Base-by-base conservation (phyloP, 2,113 vertebrate genomes). In the Austrofundulus limnaeus region DNA sequence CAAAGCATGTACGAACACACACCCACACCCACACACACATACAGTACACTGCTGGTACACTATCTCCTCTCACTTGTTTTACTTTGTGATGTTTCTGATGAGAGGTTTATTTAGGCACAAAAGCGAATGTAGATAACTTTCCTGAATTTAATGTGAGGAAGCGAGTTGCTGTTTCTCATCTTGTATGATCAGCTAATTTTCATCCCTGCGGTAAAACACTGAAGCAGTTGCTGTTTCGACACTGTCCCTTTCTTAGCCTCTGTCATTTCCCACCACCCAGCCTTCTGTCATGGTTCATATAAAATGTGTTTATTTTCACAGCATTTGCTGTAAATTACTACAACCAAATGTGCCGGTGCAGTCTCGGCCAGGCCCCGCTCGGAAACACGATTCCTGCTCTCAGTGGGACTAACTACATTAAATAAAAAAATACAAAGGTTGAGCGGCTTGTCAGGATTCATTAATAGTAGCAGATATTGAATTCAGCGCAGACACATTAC, bases 81-180 rank as follows among this genome's bases (percentile, higher is more conserved):
- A 88, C 85, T 89, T 89, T 89, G 80, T 88, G 90, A 79, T 90
- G 82, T 68, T 77, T 78, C 82, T 82, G 85, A 91, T 88, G 91
- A 92, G 84, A 91, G 91, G 90, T 92, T 90, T 91, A 90, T 91
- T 82, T 85, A 82, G 85, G 76, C 83, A 87, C 78, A 90, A 87
- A 88, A 78, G 88, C 85, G 41, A 64, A 78, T 9, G 6, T 9
- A 34, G 84, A 87, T 81, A 88, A 90, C 83, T 61, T 66, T 77
- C 77, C 75, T 61, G 62, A 59, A 56, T 87, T 81, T 70, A 67
- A 25, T 41, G 67, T 77, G 56, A 75, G 77, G 74, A 85, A 76
- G 72, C 62, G 68, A 71, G 73, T 66, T 77, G 81, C 58, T 70
- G 63, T 45, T n/a, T 48, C 70, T 78, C 57, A 74, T 56, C 62